Conservation (phyloP, 2,888 invertebrate species). For the Cantharis nigra region DNA sequence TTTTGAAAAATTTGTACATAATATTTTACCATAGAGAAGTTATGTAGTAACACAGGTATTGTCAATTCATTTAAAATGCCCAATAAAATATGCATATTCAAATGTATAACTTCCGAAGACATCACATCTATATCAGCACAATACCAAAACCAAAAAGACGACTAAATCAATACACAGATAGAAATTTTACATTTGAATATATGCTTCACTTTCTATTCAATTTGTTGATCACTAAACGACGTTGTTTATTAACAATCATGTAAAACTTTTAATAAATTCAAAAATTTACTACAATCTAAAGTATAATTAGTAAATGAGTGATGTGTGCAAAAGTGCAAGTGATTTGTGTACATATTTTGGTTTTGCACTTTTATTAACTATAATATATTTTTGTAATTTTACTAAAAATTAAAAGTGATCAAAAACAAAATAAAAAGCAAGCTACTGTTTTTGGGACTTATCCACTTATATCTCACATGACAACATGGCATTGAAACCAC, state of each 20-base stretch:
- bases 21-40: constrained; percentile 22
- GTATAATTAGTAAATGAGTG: constrained; percentile 6
- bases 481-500: constrained; percentile 25
- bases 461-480: constrained; percentile 19
- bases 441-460: constrained; percentile 13
- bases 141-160: constrained; percentile 18
- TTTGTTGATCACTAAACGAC: constrained; percentile 23
- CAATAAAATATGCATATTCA: constrained; percentile 18
- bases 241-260: neutral
- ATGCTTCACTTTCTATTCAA: constrained; percentile 30
- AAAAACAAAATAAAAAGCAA: constrained; percentile 32
- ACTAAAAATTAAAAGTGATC: constrained; percentile 18
- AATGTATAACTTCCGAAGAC: constrained; percentile 14
- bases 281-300: constrained; percentile 2
- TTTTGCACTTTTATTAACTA: neutral
- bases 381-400: neutral
- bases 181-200: constrained; percentile 33
- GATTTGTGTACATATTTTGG: constrained; percentile 16
- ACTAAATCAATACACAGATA: constrained; percentile 13
- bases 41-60: constrained; percentile 24
- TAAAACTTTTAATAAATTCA: neutral
- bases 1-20: constrained; percentile 25
- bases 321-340: constrained; percentile 19
- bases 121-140: constrained; percentile 18
- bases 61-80: constrained; percentile 28